Evolutionary conservation across 2,113 vertebrate genomes (phyloP).

Genomic region (Genyomyrus donnyi): DNA sequence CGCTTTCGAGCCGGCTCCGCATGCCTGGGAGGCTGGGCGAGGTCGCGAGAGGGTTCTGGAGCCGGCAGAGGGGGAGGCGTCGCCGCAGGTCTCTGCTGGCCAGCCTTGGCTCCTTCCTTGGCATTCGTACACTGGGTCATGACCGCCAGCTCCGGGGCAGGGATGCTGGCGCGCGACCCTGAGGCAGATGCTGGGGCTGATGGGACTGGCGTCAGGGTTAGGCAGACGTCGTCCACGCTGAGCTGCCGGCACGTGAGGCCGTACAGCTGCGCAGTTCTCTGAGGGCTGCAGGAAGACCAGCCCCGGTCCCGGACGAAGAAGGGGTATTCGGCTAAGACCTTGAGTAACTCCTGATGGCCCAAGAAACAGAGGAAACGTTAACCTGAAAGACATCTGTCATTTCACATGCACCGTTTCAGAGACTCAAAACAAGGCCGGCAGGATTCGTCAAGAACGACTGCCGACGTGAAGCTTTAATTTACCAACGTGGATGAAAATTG

Average conservation of each 20-base stretch:
- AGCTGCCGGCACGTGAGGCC: constrained; percentile 61
- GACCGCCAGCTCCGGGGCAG: background rate
- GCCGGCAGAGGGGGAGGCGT: background rate
- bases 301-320: constrained; percentile 60
- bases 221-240: constrained; percentile 58
- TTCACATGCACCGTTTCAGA: background rate
- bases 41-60: background rate
- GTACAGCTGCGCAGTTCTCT: constrained; percentile 55
- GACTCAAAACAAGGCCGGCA: background rate
- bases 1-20: constrained; percentile 38
- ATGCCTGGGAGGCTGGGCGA: constrained; percentile 7
- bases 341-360: constrained; percentile 53
- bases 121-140: background rate
- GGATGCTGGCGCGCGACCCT: background rate
- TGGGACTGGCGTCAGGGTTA: constrained; percentile 56
- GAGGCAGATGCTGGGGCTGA: constrained; percentile 13
- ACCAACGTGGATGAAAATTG: background rate
- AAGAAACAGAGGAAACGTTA: constrained; percentile 2
- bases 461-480: background rate
- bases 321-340: constrained; percentile 62
- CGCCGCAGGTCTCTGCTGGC: background rate
- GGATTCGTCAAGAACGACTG: background rate
- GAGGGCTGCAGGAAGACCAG: constrained; percentile 66
- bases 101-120: background rate
- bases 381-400: background rate